Percentiles rank a stretch among this genome's conserved stretches.
phyloP scores from a whole-genome alignment of 1,140 invertebrate genomes.

The Belonocnema kinseyi region DNA sequence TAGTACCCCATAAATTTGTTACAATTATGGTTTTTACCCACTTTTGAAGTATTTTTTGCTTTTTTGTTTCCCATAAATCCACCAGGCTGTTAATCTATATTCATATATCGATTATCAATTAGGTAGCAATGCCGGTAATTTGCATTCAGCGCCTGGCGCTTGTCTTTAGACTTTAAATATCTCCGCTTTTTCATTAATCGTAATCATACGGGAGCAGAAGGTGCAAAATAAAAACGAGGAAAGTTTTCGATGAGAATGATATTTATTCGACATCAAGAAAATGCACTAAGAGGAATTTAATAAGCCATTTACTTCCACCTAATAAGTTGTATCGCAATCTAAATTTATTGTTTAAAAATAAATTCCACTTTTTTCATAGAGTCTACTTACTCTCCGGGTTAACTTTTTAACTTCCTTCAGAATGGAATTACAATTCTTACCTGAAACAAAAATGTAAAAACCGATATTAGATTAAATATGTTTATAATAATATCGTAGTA shows the following conservation, averaged over 20 bases:
- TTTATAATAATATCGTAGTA: too few relatives aligned
- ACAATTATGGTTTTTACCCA: neutral
- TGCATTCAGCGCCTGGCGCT: conserved; percentile 19
- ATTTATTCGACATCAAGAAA: neutral
- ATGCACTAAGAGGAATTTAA: neutral
- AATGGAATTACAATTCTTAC: neutral
- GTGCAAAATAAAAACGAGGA: conserved; percentile 5
- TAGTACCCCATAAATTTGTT: neutral
- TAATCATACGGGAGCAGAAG: conserved; percentile 7
- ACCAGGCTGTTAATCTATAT: conserved; percentile 16
- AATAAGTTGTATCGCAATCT: neutral
- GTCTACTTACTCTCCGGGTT: neutral
- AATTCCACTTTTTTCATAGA: neutral
- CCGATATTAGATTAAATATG: neutral
- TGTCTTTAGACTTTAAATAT: neutral
- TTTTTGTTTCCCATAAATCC: neutral
- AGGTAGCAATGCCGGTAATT: conserved; percentile 11
- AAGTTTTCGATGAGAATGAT: neutral
- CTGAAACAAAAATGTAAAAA: conserved; percentile 4
- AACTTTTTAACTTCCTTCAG: neutral
- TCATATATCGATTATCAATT: conserved; percentile 13
- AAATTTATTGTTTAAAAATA: neutral
- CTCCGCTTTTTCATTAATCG: neutral
- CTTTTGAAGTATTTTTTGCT: conserved; percentile 1
- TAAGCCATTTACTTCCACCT: neutral